Evolutionary conservation across 2,797 vertebrate species (phyloP), one percentile per base, ranked within the genome.

Genomic region (Chelon auratus): DNA sequence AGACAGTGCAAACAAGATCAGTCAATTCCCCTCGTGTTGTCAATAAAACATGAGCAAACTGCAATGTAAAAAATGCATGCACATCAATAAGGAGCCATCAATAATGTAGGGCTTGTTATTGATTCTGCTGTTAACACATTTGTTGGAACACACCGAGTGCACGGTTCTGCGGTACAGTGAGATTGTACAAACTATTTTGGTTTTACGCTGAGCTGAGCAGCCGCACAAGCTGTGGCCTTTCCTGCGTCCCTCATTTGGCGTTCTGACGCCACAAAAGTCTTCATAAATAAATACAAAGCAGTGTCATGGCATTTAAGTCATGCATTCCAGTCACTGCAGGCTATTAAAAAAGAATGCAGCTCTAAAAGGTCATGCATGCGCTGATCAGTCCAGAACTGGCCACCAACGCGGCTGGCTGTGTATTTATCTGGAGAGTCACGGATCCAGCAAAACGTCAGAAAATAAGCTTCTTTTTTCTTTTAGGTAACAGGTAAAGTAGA

Each of bases 31-130:
- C 33, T 60, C 37, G 51, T 54, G 36, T 40, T 67, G 70, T 90
- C 61, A 86, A 87, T 87, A 83, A 90, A 90, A 78, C 68, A 90
- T 74, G 50, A 80, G 63, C 68, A 60, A 62, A 75, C 64, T 72
- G 64, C 68, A 48, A 62, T 65, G 70, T 75, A 68, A 80, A 89
- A 85, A 80, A 84, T 80, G 74, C 61, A 87, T 78, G 75, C 39
- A 72, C 81, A 66, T 89, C 86, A 75, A 80, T 90, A 82, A 83
- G 48, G 68, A 20, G 59, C 58, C 78, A 88, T 89, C 62, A 90
- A 82, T 90, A 90, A 91, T 90, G 53, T 50, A 92, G 80, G 42
- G 55, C 56, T 17, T 36, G 42, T 73, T 82, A 85, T 84, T 78
- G 81, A 89, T 89, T 86, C 37, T 48, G 77, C 62, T 58, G 75